phyloP scores from a whole-genome alignment of 1,140 invertebrate species.

The Patella vulgata region DNA sequence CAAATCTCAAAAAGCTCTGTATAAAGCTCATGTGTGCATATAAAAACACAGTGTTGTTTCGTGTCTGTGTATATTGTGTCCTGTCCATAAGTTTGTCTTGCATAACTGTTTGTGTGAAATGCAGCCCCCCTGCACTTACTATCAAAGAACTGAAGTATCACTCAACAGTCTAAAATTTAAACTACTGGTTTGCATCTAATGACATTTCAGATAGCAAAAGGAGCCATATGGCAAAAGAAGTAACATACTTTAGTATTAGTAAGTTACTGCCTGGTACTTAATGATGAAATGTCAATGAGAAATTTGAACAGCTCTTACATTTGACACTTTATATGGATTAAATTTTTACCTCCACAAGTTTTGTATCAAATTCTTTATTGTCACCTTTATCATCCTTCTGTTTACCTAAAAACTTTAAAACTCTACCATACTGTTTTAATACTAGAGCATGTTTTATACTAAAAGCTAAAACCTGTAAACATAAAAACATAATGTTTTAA shows the following conservation, averaged over 20 bases:
- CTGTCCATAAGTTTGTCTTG: too few relatives aligned
- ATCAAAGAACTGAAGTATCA: too few relatives aligned
- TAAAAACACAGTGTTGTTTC: too few relatives aligned
- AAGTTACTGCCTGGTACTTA: background rate
- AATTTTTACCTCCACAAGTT: slow-evolving; percentile 72
- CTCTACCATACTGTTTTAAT: slow-evolving; percentile 81
- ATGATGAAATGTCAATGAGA: background rate
- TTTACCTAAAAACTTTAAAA: slow-evolving; percentile 80
- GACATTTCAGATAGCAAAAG: background rate
- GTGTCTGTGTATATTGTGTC: too few relatives aligned
- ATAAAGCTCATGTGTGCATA: too few relatives aligned
- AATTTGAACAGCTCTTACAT: background rate
- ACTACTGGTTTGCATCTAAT: too few relatives aligned
- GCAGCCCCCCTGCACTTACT: too few relatives aligned
- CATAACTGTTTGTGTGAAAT: too few relatives aligned
- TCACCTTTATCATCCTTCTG: slow-evolving; percentile 84
- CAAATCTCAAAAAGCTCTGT: too few relatives aligned
- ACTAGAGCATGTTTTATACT: slow-evolving; percentile 83
- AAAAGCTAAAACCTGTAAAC: slow-evolving; percentile 76
- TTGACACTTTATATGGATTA: background rate
- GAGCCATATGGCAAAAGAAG: background rate
- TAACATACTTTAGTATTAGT: background rate
- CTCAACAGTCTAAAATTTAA: too few relatives aligned
- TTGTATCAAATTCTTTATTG: slow-evolving; percentile 78
- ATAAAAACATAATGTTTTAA: slow-evolving; percentile 11